phyloP scores from a whole-genome alignment of 2,797 vertebrate genomes.

The Peromyscus melanophrys region DNA sequence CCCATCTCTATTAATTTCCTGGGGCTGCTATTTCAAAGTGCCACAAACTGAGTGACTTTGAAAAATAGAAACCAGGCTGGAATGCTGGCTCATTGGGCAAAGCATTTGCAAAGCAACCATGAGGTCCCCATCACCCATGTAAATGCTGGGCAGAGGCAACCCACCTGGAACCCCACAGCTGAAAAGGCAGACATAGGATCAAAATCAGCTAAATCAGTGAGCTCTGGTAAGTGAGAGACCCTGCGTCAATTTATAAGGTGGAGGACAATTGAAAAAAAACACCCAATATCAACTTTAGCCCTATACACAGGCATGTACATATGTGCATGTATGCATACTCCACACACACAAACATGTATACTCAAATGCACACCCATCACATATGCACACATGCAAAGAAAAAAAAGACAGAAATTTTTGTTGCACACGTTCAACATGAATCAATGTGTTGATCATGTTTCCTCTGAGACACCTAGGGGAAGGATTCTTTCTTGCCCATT shows the following conservation, averaged over 20 bases:
- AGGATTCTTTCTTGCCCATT: not conserved
- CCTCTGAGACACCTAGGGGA: not conserved
- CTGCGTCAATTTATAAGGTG: not conserved
- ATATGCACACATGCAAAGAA: not conserved
- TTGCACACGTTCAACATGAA: not conserved
- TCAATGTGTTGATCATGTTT: not conserved
- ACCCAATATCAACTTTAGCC: not conserved
- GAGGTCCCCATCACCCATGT: not conserved
- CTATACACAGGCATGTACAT: not conserved
- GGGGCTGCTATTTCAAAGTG: not conserved
- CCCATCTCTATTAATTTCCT: not conserved
- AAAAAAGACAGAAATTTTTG: too few relatives aligned
- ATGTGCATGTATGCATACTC: too few relatives aligned
- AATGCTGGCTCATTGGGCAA: not conserved
- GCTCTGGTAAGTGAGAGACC: not conserved
- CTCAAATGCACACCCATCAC: not conserved
- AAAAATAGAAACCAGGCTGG: not conserved
- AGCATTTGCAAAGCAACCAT: not conserved
- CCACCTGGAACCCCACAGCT: not conserved
- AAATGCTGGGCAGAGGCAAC: not conserved
- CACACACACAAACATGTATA: not conserved
- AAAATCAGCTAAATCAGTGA: not conserved
- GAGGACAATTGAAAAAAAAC: not conserved
- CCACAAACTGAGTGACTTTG: not conserved
- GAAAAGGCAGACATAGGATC: not conserved